Evolutionary conservation across 2,113 vertebrate genomes (phyloP).

Genomic region (Chiloscyllium plagiosum): DNA sequence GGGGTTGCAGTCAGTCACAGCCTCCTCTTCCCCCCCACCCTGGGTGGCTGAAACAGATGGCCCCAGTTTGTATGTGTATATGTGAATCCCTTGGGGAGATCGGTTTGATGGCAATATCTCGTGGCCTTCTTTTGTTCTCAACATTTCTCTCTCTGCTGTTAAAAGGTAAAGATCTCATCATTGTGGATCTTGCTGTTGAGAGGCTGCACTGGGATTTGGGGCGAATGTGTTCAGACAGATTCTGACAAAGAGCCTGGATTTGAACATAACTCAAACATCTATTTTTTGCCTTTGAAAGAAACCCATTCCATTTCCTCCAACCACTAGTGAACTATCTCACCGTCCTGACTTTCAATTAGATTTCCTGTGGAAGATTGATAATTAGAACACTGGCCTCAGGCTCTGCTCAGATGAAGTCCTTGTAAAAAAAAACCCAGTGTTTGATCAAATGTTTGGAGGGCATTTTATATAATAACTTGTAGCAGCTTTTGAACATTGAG

Average conservation of each 20-base stretch:
- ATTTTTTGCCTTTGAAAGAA: neutral
- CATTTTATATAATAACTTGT: conserved; percentile 5
- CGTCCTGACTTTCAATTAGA: neutral
- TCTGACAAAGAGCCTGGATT: neutral
- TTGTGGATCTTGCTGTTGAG: no score
- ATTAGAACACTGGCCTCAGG: neutral
- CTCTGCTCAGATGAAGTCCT: neutral
- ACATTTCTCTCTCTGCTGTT: no score
- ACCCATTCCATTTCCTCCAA: neutral
- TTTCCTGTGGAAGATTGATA: neutral
- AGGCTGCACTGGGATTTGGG: no score
- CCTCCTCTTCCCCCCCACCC: no score
- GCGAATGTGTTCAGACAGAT: no score
- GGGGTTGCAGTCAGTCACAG: no score
- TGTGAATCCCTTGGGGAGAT: no score
- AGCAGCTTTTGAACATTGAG: neutral
- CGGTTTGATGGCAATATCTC: no score
- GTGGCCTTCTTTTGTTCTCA: no score
- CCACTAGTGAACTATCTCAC: neutral
- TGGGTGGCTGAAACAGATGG: no score
- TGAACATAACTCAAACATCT: neutral
- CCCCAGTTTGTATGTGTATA: no score
- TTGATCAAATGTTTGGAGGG: neutral
- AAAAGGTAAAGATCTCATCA: no score
- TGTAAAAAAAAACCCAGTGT: neutral